A percentile compares a stretch with the other conserved stretches of the same genome.
phyloP scores from a whole-genome alignment of 2,888 invertebrate genomes.

The Formica aserva region DNA sequence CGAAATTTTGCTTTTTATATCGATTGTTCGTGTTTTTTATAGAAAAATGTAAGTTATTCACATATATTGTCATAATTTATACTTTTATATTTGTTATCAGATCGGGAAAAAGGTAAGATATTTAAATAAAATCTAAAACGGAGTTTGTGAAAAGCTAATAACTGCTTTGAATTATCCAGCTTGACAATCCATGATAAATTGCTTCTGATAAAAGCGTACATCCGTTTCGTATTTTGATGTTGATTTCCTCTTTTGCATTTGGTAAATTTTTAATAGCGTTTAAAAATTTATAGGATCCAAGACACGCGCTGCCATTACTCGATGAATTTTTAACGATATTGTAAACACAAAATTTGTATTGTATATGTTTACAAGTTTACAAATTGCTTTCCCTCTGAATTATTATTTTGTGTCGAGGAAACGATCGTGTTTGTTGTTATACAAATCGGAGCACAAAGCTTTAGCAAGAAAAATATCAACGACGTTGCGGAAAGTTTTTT shows the following conservation, averaged over 20 bases:
- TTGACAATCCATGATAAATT: slow-evolving; percentile 55
- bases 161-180: slow-evolving; percentile 24
- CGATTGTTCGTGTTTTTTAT: background rate
- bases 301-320: background rate
- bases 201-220: slow-evolving; percentile 77
- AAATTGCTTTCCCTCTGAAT: background rate
- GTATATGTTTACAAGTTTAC: background rate
- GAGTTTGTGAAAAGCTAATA: slow-evolving; percentile 37
- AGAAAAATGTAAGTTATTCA: background rate
- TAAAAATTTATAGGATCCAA: background rate
- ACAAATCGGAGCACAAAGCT: background rate
- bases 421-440: background rate
- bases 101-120: slow-evolving; percentile 15
- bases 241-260: slow-evolving; percentile 13
- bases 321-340: slow-evolving; percentile 4
- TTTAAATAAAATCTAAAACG: slow-evolving; percentile 38
- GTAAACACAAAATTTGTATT: background rate
- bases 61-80: slow-evolving; percentile 4
- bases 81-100: slow-evolving; percentile 19
- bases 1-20: background rate
- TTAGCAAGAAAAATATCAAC: background rate
- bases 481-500: background rate
- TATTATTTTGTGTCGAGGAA: background rate
- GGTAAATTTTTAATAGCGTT: slow-evolving; percentile 14
- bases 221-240: slow-evolving; percentile 52